phyloP scores from a whole-genome alignment of 2,888 invertebrate species.

The Psococerastis gibbosa region DNA sequence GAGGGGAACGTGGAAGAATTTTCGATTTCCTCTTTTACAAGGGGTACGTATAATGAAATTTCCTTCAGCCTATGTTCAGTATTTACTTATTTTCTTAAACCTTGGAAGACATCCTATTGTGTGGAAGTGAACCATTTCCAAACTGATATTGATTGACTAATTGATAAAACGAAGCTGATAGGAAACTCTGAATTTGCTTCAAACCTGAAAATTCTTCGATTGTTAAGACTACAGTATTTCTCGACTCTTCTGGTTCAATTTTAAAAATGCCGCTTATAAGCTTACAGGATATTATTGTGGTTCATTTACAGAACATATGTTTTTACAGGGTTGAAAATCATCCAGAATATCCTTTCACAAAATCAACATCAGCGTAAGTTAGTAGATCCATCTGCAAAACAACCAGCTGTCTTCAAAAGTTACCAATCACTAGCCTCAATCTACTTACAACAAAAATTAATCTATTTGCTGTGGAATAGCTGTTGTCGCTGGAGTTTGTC shows the following conservation, averaged over 20 bases:
- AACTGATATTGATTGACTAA: too few relatives aligned
- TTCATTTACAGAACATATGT: too few relatives aligned
- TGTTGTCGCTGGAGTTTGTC: too few relatives aligned
- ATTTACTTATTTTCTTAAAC: neutral
- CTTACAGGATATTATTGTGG: too few relatives aligned
- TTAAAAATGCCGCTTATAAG: too few relatives aligned
- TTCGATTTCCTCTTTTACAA: slow-evolving; percentile 39
- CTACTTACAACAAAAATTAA: neutral
- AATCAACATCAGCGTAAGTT: neutral
- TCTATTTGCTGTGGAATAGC: neutral
- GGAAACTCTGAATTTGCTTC: too few relatives aligned
- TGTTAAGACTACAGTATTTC: too few relatives aligned
- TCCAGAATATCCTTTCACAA: slow-evolving; percentile 45
- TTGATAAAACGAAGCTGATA: too few relatives aligned
- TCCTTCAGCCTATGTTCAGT: neutral
- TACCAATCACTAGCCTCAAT: neutral
- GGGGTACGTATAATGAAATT: slow-evolving; percentile 21
- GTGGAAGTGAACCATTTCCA: too few relatives aligned
- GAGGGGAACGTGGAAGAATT: slow-evolving; percentile 40
- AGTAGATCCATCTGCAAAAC: neutral
- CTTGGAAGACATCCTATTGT: neutral
- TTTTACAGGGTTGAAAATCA: slow-evolving; percentile 38
- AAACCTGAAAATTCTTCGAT: too few relatives aligned
- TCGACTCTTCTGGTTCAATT: too few relatives aligned
- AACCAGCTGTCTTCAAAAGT: neutral